Conservation (phyloP, 2,797 vertebrate species). For the Moxostoma hubbsi region DNA sequence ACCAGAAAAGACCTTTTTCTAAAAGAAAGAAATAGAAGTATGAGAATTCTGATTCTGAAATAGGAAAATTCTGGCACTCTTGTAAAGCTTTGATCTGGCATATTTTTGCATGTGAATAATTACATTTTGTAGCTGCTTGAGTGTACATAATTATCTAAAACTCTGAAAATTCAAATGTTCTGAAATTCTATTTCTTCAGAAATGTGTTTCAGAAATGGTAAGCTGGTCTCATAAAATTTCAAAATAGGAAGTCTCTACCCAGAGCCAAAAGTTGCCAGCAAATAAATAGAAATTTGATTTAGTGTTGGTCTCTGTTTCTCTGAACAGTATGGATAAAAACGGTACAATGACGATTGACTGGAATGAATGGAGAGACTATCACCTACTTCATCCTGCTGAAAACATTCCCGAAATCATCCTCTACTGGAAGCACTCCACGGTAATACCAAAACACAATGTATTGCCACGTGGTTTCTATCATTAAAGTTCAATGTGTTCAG, state of each 20-base stretch:
- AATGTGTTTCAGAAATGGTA: conserved; percentile 2
- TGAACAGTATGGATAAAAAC: conserved; percentile 92
- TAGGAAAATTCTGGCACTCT: neutral
- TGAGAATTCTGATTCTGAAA: too few relatives aligned
- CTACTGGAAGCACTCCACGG: conserved; percentile 98
- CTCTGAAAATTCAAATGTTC: neutral
- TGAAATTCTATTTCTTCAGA: conserved; percentile 1
- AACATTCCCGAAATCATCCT: conserved; percentile 98
- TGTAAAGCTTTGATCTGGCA: neutral
- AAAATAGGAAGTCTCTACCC: neutral
- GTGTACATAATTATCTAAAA: neutral
- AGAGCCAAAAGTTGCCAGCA: neutral
- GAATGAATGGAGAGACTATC: conserved; percentile 96
- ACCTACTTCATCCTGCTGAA: conserved; percentile 91
- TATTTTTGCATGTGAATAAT: conserved; percentile 9
- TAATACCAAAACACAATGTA: conserved; percentile 64
- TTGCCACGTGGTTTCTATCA: neutral
- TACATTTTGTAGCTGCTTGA: neutral
- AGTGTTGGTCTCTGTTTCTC: neutral
- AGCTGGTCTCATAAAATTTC: neutral
- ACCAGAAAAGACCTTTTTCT: too few relatives aligned
- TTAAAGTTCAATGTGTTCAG: neutral
- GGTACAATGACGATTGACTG: conserved; percentile 98
- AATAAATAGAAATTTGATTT: neutral
- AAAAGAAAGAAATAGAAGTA: too few relatives aligned